phyloP scores from a whole-genome alignment of 2,888 invertebrate genomes.

The Lamproptera curius region DNA sequence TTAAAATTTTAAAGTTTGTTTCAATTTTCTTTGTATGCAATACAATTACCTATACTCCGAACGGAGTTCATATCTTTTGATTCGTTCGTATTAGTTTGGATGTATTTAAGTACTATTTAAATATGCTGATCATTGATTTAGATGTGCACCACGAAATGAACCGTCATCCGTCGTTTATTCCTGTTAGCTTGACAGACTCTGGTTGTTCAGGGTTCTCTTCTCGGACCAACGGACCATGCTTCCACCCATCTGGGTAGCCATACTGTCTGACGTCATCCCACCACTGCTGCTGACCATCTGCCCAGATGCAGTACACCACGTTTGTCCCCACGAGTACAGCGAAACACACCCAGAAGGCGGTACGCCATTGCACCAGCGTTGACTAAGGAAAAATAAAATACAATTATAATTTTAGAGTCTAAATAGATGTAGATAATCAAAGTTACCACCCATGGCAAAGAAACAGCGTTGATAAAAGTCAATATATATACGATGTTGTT shows the following conservation, averaged over 20 bases:
- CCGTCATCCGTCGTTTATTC: constrained; percentile 35
- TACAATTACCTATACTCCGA: background rate
- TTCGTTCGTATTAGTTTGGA: background rate
- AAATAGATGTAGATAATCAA: too few species aligned
- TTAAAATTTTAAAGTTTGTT: background rate
- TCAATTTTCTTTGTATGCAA: background rate
- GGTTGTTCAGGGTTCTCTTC: constrained; percentile 43
- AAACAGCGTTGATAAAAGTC: too few species aligned
- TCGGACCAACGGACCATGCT: constrained; percentile 49
- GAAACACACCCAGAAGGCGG: constrained; percentile 86
- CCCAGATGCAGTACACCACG: constrained; percentile 80
- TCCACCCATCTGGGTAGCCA: constrained; percentile 64
- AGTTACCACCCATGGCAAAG: too few species aligned
- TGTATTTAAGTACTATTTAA: constrained; percentile 3
- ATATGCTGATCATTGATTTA: background rate
- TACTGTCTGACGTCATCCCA: constrained; percentile 82
- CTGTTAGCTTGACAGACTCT: constrained; percentile 46
- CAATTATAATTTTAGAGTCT: too few species aligned
- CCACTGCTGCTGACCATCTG: constrained; percentile 83
- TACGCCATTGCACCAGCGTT: constrained; percentile 68
- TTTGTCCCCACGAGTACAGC: constrained; percentile 81
- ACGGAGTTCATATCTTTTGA: background rate
- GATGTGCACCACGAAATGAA: background rate
- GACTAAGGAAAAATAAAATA: constrained; percentile 53
- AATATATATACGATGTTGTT: too few species aligned